Base-by-base conservation (phyloP, 2,888 invertebrate genomes). In the Trisateles emortualis region DNA sequence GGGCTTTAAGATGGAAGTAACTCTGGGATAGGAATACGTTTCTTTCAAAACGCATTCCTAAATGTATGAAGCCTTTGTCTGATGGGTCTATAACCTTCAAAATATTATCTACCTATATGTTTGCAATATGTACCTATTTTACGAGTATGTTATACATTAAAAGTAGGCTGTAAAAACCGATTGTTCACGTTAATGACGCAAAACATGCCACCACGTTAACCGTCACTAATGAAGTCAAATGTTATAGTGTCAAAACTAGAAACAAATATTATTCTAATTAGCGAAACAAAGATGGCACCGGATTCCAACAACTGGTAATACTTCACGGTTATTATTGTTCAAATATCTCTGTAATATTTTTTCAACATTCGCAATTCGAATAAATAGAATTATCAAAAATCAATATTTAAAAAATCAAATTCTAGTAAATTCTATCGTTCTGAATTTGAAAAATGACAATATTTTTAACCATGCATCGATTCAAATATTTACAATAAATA, bases 241-340 rank as follows among this genome's bases (percentile, higher is more conserved):
- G 42, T 51, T 35, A 59, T 6, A 44, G 55, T 55, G 64, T 51
- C 64, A 68, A 49, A 53, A 63, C 49, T 30, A 10, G 38, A 19
- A 19, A 42, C 43, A 32, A 32, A 44, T 24, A 24, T 22, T 24
- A 35, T n/a, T 44, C 3, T 17, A 33, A 10, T 42, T 22, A 35
- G 26, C 22, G 29, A 36, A 44, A 51, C 42, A 39, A 45, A 45
- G 45, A 24, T 39, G 39, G 29, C 45, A 36, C 45, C 35, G 3
- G n/a, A 45, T 26, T 36, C 9, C 26, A 17, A 29, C 10, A 2
- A 16, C 24, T 36, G 30, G 6, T 2, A 32, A 16, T 32, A 32
- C 32, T n/a, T 9, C n/a, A 22, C 17, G 24, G 13, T 11, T 19
- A 19, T 36, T 39, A 19, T 11, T 22, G 19, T 22, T 8, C 22